These are phyloP conservation scores for Piscicola geometra DNA, from an alignment of 2,888 invertebrate genomes.

Conservation along the genomic window DNA sequence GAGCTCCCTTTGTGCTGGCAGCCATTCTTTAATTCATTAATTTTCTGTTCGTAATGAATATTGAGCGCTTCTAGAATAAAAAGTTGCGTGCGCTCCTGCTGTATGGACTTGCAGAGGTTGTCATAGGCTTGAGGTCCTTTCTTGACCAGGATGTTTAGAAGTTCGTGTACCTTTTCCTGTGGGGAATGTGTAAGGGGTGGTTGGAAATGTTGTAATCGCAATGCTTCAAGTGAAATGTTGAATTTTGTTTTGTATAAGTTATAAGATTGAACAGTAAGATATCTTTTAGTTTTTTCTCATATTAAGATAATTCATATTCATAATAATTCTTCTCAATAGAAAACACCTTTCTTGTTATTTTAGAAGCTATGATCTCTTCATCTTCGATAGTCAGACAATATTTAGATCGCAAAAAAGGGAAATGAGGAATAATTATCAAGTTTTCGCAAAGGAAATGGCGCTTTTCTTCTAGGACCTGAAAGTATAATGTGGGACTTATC, in stretches of 20 bases:
- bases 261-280: no score
- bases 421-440: neutral
- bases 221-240: no score
- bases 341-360: constrained; percentile 13
- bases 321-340: no score
- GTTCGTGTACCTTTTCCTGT: neutral
- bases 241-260: no score
- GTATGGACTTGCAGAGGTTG: constrained; percentile 22
- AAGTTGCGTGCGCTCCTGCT: neutral
- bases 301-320: no score
- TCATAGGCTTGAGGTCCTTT: constrained; percentile 25
- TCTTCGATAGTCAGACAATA: constrained; percentile 8
- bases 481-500: no score
- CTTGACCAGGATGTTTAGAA: constrained; percentile 9
- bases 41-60: constrained; percentile 16
- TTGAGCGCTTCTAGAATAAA: constrained; percentile 25
- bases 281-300: no score
- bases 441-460: constrained; percentile 11
- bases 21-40: neutral
- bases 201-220: no score
- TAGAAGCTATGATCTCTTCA: constrained; percentile 9
- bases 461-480: constrained; percentile 23
- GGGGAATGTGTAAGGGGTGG: no score
- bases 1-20: no score
- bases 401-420: constrained; percentile 18